A percentile compares a stretch with the other conserved stretches of the same genome.
phyloP scores from a whole-genome alignment of 1,140 invertebrate species.

The Drosophila biarmipes region DNA sequence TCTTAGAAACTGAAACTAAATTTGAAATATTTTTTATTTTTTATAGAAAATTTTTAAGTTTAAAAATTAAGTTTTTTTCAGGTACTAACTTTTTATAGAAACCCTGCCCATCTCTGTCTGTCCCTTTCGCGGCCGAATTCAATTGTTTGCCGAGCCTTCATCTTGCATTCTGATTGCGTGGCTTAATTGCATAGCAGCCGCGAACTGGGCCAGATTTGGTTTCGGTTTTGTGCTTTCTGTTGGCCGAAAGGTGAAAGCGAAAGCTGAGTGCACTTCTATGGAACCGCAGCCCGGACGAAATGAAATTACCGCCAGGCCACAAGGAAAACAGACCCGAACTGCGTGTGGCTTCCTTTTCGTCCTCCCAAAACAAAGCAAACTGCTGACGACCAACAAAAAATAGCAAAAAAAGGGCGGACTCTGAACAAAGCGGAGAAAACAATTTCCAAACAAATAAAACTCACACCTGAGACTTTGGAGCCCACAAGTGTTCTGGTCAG shows the following conservation, averaged over 20 bases:
- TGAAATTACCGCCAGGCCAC: constrained; percentile 45
- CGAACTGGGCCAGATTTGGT: constrained; percentile 59
- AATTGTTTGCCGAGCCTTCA: constrained; percentile 76
- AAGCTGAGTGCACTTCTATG: constrained; percentile 63
- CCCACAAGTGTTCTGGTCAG: constrained; percentile 47
- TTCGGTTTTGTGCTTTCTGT: constrained; percentile 15
- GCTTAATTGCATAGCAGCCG: constrained; percentile 71
- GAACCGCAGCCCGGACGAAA: constrained; percentile 40
- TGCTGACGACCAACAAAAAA: constrained; percentile 24
- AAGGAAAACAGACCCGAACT: constrained; percentile 19
- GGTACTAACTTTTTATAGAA: neutral
- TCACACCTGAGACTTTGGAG: constrained; percentile 68
- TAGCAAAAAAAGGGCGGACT: constrained; percentile 17
- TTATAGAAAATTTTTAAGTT: no score
- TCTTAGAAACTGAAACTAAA: no score
- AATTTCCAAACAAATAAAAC: constrained; percentile 77
- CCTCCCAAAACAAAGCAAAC: constrained; percentile 31
- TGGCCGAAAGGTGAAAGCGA: constrained; percentile 41
- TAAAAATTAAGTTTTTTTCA: no score
- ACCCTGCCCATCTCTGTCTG: constrained; percentile 14
- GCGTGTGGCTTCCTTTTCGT: constrained; percentile 46
- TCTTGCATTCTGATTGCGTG: constrained; percentile 81
- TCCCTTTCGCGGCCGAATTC: constrained; percentile 29
- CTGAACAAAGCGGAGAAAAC: constrained; percentile 52
- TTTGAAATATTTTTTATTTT: no score